phyloP scores from a whole-genome alignment of 2,113 vertebrate species.

The cat (Felis catus) region F.catus_Fca126_mat1.0 CM031414.1:63175501-63176000 shows the following conservation, averaged over 20 bases:
- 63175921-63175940: background rate
- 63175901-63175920: background rate
- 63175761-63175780: background rate
- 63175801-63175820: background rate
- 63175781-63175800: background rate
- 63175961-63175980: background rate
- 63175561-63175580: background rate
- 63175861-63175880: background rate
- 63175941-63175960: background rate
- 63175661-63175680: background rate
- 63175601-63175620: background rate
- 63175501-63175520: slow-evolving; percentile 7
- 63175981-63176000: background rate
- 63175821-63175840: background rate
- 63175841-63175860: background rate
- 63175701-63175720: background rate
- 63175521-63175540: background rate
- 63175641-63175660: background rate
- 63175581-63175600: background rate
- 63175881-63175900: background rate
- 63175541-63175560: background rate
- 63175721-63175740: background rate
- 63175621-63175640: background rate
- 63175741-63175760: background rate
- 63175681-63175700: slow-evolving; percentile 1